These are phyloP conservation scores for Synanthedon vespiformis DNA, from an alignment of 2,888 invertebrate species.

Conservation along the genomic window DNA sequence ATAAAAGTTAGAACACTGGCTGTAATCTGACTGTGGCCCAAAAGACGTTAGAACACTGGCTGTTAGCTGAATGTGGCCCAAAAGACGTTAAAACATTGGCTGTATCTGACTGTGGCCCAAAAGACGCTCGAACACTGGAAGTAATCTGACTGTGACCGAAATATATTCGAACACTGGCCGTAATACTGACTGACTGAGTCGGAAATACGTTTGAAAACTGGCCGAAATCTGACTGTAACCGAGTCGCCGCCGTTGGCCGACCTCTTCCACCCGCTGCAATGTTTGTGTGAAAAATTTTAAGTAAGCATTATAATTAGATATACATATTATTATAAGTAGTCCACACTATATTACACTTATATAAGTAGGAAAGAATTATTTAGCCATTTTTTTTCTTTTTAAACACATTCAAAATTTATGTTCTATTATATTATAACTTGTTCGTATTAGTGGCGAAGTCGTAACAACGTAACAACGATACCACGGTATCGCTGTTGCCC, in stretches of 20 bases:
- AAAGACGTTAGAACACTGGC: no score
- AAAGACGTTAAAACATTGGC: no score
- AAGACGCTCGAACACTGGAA: no score
- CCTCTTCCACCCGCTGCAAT: constrained; percentile 32
- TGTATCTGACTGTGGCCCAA: no score
- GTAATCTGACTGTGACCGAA: no score
- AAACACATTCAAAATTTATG: constrained; percentile 70
- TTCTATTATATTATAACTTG: constrained; percentile 59
- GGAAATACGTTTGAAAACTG: no score
- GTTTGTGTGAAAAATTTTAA: constrained; percentile 64
- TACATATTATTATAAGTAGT: constrained; percentile 67
- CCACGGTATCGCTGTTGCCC: constrained; percentile 41
- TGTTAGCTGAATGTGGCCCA: no score
- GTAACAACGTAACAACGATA: constrained; percentile 39
- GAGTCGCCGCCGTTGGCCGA: constrained; percentile 11
- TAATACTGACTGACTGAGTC: no score
- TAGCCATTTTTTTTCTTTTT: constrained; percentile 58
- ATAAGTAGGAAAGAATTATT: constrained; percentile 70
- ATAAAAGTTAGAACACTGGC: no score
- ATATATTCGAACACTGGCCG: no score
- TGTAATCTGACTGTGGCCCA: no score
- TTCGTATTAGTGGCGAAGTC: constrained; percentile 59
- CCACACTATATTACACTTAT: constrained; percentile 70
- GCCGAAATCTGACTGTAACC: not conserved
- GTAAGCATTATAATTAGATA: constrained; percentile 63